Evolutionary conservation across 2,888 invertebrate genomes (phyloP), one percentile per base, ranked within the genome.

Genomic region (Cosmia pyralina): DNA sequence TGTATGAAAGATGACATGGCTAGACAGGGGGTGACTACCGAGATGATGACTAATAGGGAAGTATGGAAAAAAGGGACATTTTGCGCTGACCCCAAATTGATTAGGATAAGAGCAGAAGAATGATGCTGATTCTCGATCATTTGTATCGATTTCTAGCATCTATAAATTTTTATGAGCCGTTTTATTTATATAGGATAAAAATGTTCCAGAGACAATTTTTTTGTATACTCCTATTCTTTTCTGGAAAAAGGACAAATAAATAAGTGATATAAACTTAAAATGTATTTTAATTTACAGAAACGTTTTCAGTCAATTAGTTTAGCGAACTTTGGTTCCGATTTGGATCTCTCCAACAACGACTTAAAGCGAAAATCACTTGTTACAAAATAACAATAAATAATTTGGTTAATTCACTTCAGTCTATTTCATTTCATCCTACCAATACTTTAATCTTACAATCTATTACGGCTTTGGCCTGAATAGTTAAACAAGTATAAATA

Each of bases 401-500:
- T 76, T 84, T 81, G 67, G 64, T 79, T 77, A 74, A 72, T 69
- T 77, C 75, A 71, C 59, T 81, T 79, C 75, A 84, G 85, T 76
- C 79, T 69, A 41, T 67, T 50, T 46, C 17, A 71, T 71, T 71
- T 46, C 82, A 76, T 64, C 63, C 69, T 84, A 76, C 59, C 72
- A 81, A 85, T 78, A 82, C 75, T 72, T 72, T 65, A 72, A 62
- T 69, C 50, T 69, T 75, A 75, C 50, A 77, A 62, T 69, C 73
- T 76, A 81, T 64, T 72, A 72, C 76, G 76, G 71, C 82, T 77
- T 68, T 80, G 64, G 77, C 77, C 82, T 59, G 34, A 67, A 76
- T 72, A 83, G 65, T 73, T 71, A 82, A 22, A 75, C 60, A 65
- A 77, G n/a, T 83, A 85, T 79, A 74, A 80, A 82, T 90, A 89